Conservation (phyloP, 2,888 invertebrate species). For the Formica aserva region DNA sequence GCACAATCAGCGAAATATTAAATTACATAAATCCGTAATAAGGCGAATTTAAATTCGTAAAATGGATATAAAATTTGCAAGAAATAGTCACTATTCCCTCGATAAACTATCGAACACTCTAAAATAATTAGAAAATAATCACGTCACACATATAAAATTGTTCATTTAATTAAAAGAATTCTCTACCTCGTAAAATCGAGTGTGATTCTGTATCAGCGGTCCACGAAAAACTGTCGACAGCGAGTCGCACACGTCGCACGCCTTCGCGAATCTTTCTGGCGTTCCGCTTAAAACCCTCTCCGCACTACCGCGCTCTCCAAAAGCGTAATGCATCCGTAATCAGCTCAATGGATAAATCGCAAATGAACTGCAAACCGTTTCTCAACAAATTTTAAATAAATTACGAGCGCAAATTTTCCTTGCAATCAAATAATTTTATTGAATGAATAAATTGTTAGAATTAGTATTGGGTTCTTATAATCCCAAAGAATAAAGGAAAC, state of each 20-base stretch:
- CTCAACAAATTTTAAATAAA: not conserved
- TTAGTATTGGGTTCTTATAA: not conserved
- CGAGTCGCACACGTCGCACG: not conserved
- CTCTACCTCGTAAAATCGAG: conserved; percentile 12
- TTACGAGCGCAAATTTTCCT: not conserved
- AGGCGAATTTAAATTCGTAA: not conserved
- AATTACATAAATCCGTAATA: not conserved
- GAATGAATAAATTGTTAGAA: not conserved
- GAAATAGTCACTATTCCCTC: not conserved
- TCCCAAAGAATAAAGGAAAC: not conserved
- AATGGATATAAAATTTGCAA: not conserved
- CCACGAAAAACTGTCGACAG: not conserved
- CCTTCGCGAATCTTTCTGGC: not conserved
- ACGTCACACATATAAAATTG: not conserved
- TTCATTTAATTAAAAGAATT: not conserved
- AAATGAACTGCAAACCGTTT: not conserved
- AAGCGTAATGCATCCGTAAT: not conserved
- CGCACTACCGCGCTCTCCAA: not conserved
- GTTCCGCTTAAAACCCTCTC: conserved; percentile 8
- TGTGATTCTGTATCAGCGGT: not conserved
- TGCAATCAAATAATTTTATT: not conserved
- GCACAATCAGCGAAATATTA: not conserved
- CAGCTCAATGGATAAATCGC: not conserved
- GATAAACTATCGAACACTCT: not conserved
- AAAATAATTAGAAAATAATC: conserved; percentile 11